Conservation (phyloP, 1,140 invertebrate genomes). For the Euwallacea fornicatus region DNA sequence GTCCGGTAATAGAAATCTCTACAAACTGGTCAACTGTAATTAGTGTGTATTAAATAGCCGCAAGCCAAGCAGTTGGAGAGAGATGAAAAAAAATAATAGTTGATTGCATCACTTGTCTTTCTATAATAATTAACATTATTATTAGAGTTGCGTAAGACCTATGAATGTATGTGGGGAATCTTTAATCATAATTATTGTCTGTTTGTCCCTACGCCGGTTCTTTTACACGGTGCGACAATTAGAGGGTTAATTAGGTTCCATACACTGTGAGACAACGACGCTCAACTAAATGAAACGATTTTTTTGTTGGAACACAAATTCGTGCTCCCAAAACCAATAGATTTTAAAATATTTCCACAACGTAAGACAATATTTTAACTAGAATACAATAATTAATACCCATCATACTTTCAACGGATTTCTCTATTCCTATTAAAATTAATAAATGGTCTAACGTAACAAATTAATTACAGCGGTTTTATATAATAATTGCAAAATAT, state of each 20-base stretch:
- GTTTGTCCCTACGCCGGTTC: conserved; percentile 34
- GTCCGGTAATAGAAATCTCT: conserved; percentile 38
- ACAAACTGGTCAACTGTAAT: conserved; percentile 34
- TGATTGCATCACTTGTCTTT: conserved; percentile 41
- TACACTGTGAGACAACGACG: conserved; percentile 2
- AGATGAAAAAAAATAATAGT: conserved; percentile 27
- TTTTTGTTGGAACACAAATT: no score
- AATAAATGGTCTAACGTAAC: conserved; percentile 11
- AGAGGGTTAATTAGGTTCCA: conserved; percentile 24
- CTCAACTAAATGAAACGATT: no score
- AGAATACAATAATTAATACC: conserved; percentile 10
- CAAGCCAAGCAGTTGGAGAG: conserved; percentile 14
- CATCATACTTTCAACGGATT: conserved; percentile 14
- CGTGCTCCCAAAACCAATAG: background rate
- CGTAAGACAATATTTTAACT: background rate
- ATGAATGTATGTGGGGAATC: conserved; percentile 35
- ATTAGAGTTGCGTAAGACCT: conserved; percentile 37
- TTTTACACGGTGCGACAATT: conserved; percentile 30
- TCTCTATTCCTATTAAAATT: conserved; percentile 8
- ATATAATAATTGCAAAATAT: conserved; percentile 25
- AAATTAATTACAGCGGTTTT: conserved; percentile 1
- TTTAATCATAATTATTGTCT: conserved; percentile 36
- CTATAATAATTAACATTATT: conserved; percentile 41
- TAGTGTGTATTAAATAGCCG: conserved; percentile 34
- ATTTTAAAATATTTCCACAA: background rate